A percentile compares a stretch with the other conserved stretches of the same genome.
Conservation (phyloP, 2,888 invertebrate species). For the Lasioglossum leucozonium region DNA sequence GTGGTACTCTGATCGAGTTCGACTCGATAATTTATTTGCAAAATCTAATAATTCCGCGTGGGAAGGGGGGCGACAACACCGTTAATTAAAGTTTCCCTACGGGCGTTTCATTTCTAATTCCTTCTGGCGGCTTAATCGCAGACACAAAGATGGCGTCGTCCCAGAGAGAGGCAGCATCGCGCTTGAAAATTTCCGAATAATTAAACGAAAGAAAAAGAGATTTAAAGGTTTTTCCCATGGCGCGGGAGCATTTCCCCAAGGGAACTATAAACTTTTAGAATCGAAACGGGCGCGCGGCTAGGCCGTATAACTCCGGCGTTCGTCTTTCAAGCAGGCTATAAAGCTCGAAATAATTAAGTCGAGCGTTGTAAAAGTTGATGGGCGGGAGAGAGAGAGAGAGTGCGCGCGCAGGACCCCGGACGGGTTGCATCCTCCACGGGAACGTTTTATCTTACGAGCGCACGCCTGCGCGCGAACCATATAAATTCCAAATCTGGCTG, state of each 20-base stretch:
- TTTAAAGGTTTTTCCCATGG: neutral
- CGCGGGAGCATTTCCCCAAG: neutral
- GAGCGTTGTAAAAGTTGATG: neutral
- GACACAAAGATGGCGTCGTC: neutral
- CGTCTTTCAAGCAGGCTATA: neutral
- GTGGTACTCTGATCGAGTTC: neutral
- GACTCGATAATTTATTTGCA: neutral
- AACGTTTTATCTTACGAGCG: neutral
- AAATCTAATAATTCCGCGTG: neutral
- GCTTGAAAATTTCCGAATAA: neutral
- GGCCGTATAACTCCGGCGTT: neutral
- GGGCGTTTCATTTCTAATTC: neutral
- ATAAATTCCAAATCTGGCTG: neutral
- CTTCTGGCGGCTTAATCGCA: neutral
- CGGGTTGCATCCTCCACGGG: neutral
- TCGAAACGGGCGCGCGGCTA: neutral
- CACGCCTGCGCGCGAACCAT: neutral
- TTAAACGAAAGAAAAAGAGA: neutral
- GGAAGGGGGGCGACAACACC: no score
- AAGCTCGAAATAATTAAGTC: neutral
- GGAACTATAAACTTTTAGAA: neutral
- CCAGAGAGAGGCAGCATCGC: no score
- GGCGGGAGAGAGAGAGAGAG: neutral
- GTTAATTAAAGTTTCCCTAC: neutral
- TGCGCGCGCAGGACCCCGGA: no score